Evolutionary conservation across 2,113 vertebrate species (phyloP), one percentile per base, ranked within the genome.

Genomic region (Phylloscopus trochilus): DNA sequence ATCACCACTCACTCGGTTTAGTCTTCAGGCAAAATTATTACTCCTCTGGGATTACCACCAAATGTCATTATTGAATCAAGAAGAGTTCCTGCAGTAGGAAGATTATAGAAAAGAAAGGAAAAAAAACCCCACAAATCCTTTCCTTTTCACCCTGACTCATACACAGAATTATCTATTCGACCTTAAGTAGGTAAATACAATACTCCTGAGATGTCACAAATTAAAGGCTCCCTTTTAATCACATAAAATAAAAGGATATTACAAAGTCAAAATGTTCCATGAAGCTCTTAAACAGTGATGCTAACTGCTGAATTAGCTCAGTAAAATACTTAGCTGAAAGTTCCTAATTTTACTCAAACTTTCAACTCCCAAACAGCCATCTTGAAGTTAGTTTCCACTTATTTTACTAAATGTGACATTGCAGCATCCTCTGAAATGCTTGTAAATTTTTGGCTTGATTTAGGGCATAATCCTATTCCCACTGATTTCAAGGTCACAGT

Each of bases 21-120:
- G 79, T 97, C 91, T 93, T 95, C 88, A 93, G 94, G 88, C 90
- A 90, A 97, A 97, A 92, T 90, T 97, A 96, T 97, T 96, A 92
- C 73, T 97, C 95, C 66, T 96, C 49, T 92, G 95, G 53, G 94
- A 97, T 97, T 97, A 89, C 16, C 58, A 97, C 90, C 91, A 98
- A 98, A 98, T 98, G 94, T 97, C 97, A 97, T 96, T 95, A 97
- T 90, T 90, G 89, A 95, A 95, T 96, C 77, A 95, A 90, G 96
- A 96, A 83, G 22, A 75, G 81, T 64, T 95, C 92, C 62, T 95
- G 58, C 52, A 66, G 56, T 30, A 84, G 47, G 79, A 97, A 77
- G 56, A 97, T 97, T 97, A 93, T 10, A 90, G 69, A 88, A 95
- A 89, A 78, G 37, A 83, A n/a, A 73, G 28, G 12, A 80, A 75